Evolutionary conservation across 1,140 invertebrate genomes (phyloP), one percentile per base, ranked within the genome.

Genomic region (Idris sp.): DNA sequence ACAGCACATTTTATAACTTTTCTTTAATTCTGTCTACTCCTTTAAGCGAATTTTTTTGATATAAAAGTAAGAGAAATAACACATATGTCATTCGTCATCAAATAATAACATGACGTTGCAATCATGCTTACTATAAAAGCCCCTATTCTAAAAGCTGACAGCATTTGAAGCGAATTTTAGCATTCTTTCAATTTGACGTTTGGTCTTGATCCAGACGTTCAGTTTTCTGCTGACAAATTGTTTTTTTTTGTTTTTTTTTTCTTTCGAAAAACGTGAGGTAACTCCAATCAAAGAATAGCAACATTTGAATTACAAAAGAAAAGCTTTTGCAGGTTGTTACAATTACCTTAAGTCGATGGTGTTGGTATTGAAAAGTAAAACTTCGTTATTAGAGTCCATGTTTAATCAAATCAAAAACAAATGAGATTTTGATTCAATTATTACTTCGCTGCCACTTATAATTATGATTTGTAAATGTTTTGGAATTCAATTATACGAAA

Each of bases 61-160:
- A n/a, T n/a, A n/a, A n/a, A n/a, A n/a, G n/a, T 22, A 31, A 26
- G 46, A 53, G 56, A 68, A 74, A 68, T 77, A 78, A 78, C 59
- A 65, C 62, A 54, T 51, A 46, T 58, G 56, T 78, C 61, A 61
- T 78, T 78, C 76, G 58, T 78, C 72, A 78, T n/a, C 48, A 35
- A 44, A 48, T 48, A 59, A 61, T 71, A 54, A 61, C 33, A 48
- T 18, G 62, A 40, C 62, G 28, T 67, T 48, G 33, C 51, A 18
- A 53, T 40, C 33, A 9, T 36, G 51, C 10, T 11, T 22, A 8
- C 0, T 18, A 11, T 68, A 62, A 56, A 30, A 69, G 58, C 59
- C 59, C 58, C 40, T 64, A 64, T 64, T 51, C 58, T 35, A 18
- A 36, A 54, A 56, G 40, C 49, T 64, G 59, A 62, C 59, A 65